These are phyloP conservation scores for Pseudomyrmex concolor DNA, from an alignment of 1,140 invertebrate species.

Conservation along the genomic window DNA sequence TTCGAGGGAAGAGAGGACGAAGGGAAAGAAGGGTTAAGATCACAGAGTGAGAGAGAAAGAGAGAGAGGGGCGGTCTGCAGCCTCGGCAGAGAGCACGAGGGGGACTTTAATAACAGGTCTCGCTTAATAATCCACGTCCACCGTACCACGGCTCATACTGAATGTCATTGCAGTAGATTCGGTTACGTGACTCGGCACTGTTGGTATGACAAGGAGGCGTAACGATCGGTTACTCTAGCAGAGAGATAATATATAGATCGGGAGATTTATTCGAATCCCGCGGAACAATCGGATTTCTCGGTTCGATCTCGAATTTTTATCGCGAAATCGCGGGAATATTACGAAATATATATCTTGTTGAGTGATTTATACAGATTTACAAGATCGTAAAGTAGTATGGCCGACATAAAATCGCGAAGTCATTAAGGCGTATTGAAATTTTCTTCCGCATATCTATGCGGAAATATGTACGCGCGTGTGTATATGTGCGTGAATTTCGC, in stretches of 20 bases:
- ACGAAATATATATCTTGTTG: too few species aligned
- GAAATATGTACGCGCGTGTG: too few species aligned
- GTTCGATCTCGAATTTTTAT: too few species aligned
- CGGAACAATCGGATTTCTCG: background rate
- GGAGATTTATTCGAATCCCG: constrained; percentile 4
- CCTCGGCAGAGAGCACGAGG: constrained; percentile 56
- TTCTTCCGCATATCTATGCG: too few species aligned
- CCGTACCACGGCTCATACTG: constrained; percentile 74
- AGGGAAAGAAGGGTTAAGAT: constrained; percentile 6
- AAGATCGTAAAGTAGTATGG: too few species aligned
- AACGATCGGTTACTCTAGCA: background rate
- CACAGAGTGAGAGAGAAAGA: too few species aligned
- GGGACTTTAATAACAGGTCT: constrained; percentile 82
- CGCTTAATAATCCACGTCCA: constrained; percentile 80
- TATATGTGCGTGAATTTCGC: too few species aligned
- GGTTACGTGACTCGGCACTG: constrained; percentile 76
- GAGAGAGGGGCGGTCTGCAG: constrained; percentile 26
- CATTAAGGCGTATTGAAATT: too few species aligned
- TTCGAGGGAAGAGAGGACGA: constrained; percentile 3
- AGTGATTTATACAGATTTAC: too few species aligned
- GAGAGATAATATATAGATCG: background rate
- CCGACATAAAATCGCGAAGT: too few species aligned
- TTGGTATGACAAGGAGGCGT: constrained; percentile 56
- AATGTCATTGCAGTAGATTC: constrained; percentile 83
- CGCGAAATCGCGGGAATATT: too few species aligned